Percentiles rank a stretch among this genome's conserved stretches.
These are phyloP conservation scores for Platysternon megacephalum DNA, from an alignment of 2,113 vertebrate species.

Conservation along the genomic window DNA sequence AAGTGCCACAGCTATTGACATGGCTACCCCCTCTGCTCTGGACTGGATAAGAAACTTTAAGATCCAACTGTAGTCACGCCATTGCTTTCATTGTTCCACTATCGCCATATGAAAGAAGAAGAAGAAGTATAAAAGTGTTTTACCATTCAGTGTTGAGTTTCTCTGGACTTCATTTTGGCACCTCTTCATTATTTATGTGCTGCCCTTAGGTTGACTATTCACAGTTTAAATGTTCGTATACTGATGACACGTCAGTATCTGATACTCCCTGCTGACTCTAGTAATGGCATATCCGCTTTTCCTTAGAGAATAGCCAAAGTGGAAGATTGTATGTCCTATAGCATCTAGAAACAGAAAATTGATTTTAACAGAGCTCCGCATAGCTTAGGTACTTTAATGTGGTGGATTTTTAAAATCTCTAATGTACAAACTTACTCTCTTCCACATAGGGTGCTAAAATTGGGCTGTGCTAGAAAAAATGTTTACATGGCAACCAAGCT, in stretches of 20 bases:
- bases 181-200: fast-evolving
- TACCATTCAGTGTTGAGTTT: not conserved
- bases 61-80: not conserved
- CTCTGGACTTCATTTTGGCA: not conserved
- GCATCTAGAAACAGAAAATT: not conserved
- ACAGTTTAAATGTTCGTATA: not conserved
- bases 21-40: not conserved
- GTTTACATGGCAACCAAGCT: not conserved
- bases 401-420: not conserved
- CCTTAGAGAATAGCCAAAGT: not conserved
- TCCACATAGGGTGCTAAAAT: not conserved
- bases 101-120: not conserved
- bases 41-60: not conserved
- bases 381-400: not conserved
- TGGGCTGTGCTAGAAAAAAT: not conserved
- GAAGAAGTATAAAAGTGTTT: not conserved
- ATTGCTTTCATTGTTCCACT: not conserved
- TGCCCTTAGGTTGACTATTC: not conserved
- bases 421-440: not conserved
- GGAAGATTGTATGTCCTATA: not conserved
- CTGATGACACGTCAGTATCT: not conserved
- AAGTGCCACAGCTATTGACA: not conserved
- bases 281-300: not conserved
- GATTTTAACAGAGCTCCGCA: not conserved
- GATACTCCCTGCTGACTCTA: not conserved